Percentiles rank a stretch among this genome's conserved stretches.
Evolutionary conservation across 2,797 vertebrate species (phyloP).

Genomic region (Sarcoramphus papa): DNA sequence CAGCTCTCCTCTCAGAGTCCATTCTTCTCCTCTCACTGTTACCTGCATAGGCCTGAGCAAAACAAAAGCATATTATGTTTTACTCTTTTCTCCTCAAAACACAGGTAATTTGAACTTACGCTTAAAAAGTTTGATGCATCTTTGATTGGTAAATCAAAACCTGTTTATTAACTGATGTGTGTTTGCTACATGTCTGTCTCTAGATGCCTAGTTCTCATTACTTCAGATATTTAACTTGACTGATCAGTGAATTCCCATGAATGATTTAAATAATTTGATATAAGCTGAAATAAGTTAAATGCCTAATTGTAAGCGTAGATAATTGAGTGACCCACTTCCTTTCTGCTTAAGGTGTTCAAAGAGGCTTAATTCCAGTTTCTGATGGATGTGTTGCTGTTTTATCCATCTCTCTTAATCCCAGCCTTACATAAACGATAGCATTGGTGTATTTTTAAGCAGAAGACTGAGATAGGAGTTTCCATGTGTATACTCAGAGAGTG

Average conservation of each 20-base stretch:
- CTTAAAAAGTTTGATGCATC: background rate
- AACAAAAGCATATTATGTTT: background rate
- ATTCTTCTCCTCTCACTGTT: background rate
- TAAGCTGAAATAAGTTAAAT: constrained; percentile 46
- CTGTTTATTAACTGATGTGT: background rate
- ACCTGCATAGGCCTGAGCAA: background rate
- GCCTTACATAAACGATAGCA: background rate
- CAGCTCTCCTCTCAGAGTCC: background rate
- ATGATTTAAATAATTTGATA: constrained; percentile 17
- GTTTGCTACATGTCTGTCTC: background rate
- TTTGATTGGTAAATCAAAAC: background rate
- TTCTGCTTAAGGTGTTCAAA: constrained; percentile 15
- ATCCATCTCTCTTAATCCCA: constrained; percentile 12
- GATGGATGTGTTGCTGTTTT: constrained; percentile 33
- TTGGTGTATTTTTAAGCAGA: background rate
- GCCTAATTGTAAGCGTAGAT: constrained; percentile 22
- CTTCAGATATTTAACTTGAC: background rate
- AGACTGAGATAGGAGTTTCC: background rate
- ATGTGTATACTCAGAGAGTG: background rate
- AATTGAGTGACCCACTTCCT: constrained; percentile 37
- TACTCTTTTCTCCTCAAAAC: background rate
- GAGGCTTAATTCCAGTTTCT: constrained; percentile 36
- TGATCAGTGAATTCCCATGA: background rate
- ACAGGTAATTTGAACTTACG: background rate
- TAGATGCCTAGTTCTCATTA: background rate